Evolutionary conservation across 2,113 vertebrate species (phyloP).

Genomic region (Zosterops lateralis): DNA sequence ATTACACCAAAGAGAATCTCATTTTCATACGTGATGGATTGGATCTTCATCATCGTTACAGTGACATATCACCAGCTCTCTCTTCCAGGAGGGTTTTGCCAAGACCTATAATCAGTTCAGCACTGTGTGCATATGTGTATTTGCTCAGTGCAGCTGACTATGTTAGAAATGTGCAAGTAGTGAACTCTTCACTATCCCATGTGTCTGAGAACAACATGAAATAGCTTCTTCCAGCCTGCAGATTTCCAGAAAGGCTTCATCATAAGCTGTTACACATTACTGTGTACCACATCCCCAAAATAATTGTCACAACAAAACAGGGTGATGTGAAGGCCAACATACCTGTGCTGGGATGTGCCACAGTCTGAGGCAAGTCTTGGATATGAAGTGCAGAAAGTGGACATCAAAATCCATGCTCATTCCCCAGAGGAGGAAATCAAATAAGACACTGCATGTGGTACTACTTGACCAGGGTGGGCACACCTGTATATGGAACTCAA

Average conservation of each 20-base stretch:
- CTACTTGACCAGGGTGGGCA: neutral
- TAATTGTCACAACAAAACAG: neutral
- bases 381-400: neutral
- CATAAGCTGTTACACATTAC: neutral
- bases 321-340: neutral
- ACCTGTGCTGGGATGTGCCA: neutral
- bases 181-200: neutral
- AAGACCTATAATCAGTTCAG: slow-evolving; percentile 23
- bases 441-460: fast-evolving
- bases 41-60: slow-evolving; percentile 38
- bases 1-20: slow-evolving; percentile 14
- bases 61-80: slow-evolving; percentile 37
- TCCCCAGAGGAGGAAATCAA: neutral
- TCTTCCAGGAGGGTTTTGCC: slow-evolving; percentile 8
- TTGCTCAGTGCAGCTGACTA: neutral
- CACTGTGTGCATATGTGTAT: neutral
- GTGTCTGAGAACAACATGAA: neutral
- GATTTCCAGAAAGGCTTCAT: neutral
- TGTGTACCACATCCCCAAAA: neutral
- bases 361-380: neutral
- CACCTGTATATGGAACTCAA: neutral
- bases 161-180: neutral
- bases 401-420: neutral
- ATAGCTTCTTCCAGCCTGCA: neutral
- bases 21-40: slow-evolving; percentile 7